Evolutionary conservation across 2,113 vertebrate genomes (phyloP), one percentile per base, ranked within the genome.

Genomic region (Mobula birostris): DNA sequence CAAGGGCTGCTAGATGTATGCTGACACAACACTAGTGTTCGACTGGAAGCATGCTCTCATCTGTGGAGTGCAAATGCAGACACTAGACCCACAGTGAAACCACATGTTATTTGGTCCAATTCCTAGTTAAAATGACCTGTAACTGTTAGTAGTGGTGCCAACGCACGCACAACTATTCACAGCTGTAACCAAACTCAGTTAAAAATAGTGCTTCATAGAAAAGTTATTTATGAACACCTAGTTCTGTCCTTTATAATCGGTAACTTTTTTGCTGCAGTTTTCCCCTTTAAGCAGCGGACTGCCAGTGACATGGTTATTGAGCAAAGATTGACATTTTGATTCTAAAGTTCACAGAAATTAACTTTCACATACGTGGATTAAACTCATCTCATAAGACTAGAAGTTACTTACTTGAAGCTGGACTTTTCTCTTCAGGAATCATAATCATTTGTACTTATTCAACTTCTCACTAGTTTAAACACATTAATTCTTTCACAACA

Each of bases 111-210:
- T 74, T 8, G 24, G 68, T 93, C 91, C 70, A 56, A 93, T 24
- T 56, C 68, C 91, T 27, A 29, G 36, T 93, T 93, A 93, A 93
- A 76, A 93, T 74, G 70, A 74, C 68, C 91, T 93, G 27, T 56
- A 93, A n/a, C 24, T 74, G 68, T 93, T 27, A 93, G 91, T 93
- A 93, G 36, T 56, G 36, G 68, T 93, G 91, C 91, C 91, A 93
- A 93, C 91, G 76, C 19, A 48, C 40, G 66, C 91, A 93, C 68
- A 76, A 93, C 68, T 56, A 74, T 76, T 76, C 91, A 93, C 91
- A 93, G 91, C 91, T 93, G 91, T 76, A 76, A 93, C 68, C 91
- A 93, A 93, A 74, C 40, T 76, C 91, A 74, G 72, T 93, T 93
- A 74, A 74, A 93, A 93, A 74, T 76, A 72, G 40, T 32, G 61